Percentiles rank a stretch among this genome's conserved stretches.
phyloP scores from a whole-genome alignment of 1,140 invertebrate species.

The Halesus radiatus region DNA sequence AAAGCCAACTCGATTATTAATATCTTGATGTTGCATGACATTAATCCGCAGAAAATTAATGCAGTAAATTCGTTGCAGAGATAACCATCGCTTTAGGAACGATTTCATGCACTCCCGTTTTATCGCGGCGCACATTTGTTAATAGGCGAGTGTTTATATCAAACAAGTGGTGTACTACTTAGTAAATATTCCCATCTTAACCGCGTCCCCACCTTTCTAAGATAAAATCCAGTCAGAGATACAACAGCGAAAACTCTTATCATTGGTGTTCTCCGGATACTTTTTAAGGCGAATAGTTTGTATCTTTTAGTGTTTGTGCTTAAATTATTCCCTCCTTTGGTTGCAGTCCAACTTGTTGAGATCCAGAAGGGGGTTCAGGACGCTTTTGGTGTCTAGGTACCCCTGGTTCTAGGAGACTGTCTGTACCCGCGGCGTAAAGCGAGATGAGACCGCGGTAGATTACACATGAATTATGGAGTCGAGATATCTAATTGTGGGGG shows the following conservation, averaged over 20 bases:
- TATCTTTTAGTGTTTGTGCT: neutral
- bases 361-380: conserved; percentile 25
- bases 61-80: conserved; percentile 13
- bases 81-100: conserved; percentile 6
- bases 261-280: neutral
- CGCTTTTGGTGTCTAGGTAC: neutral
- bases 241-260: too few relatives aligned
- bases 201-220: neutral
- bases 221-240: neutral
- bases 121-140: conserved; percentile 45
- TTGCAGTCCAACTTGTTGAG: conserved; percentile 22
- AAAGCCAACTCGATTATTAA: neutral
- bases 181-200: conserved; percentile 51
- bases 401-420: conserved; percentile 1
- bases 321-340: neutral
- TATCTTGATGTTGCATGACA: neutral
- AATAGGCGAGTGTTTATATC: conserved; percentile 55
- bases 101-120: conserved; percentile 40
- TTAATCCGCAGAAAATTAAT: conserved; percentile 15
- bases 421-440: conserved; percentile 49
- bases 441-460: conserved; percentile 59
- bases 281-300: neutral
- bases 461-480: conserved; percentile 60
- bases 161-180: conserved; percentile 45
- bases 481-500: conserved; percentile 61